phyloP scores from a whole-genome alignment of 1,140 invertebrate species.

The Drosophila sulfurigaster region DNA sequence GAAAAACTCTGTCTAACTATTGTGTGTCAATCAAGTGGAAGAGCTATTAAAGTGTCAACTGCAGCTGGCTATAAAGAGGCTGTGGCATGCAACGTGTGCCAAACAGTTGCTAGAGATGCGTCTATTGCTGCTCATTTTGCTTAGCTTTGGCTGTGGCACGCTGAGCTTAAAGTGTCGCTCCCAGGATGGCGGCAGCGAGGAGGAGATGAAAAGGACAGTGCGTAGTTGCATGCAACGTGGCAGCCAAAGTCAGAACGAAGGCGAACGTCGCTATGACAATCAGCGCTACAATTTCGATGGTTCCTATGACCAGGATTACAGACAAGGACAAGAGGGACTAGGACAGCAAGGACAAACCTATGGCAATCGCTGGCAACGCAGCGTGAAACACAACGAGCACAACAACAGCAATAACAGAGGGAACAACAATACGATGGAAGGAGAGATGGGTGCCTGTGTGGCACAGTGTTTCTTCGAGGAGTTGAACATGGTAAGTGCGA shows the following conservation, averaged over 20 bases:
- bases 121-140: constrained; percentile 26
- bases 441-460: constrained; percentile 75
- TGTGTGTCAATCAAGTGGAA: constrained; percentile 60
- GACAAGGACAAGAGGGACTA: constrained; percentile 23
- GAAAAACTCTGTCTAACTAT: constrained; percentile 27
- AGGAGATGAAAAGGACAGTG: constrained; percentile 81
- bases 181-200: constrained; percentile 85
- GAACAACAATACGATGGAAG: constrained; percentile 16
- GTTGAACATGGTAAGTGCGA: constrained; percentile 86
- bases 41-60: constrained; percentile 26
- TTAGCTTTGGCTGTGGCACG: constrained; percentile 27
- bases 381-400: constrained; percentile 37
- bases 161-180: constrained; percentile 85
- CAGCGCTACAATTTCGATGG: constrained; percentile 31
- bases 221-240: constrained; percentile 73
- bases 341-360: constrained; percentile 34
- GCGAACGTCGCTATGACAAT: constrained; percentile 33
- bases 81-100: background rate
- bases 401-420: constrained; percentile 55
- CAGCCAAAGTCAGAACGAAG: constrained; percentile 10
- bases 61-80: constrained; percentile 51
- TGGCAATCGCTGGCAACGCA: constrained; percentile 45
- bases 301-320: constrained; percentile 42
- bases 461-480: constrained; percentile 87
- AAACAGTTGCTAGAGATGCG: constrained; percentile 53